Base-by-base conservation (phyloP, 2,113 vertebrate genomes). In the Tonatia bakeri region DNA sequence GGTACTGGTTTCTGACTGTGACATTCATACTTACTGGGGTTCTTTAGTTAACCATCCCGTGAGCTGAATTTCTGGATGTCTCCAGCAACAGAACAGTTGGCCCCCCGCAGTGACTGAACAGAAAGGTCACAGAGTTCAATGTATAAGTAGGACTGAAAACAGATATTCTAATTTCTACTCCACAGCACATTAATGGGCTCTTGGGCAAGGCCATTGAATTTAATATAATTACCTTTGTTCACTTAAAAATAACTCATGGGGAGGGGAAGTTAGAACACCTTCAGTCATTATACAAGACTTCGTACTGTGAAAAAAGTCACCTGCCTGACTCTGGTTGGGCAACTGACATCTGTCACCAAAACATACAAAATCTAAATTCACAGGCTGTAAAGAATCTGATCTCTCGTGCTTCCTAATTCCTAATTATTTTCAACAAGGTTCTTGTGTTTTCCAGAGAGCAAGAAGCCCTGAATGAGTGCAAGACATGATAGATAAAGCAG, bases 191-290 rank as follows among this genome's bases (percentile, higher is more conserved):
- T 69, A 84, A 61, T 33, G 72, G 80, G 50, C 31, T 61, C 36
- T 92, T 80, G 47, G n/a, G 40, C 26, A 72, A 89, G 73, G 82
- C 9, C 80, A 76, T 20, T 88, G n/a, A 76, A 93, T 38, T 93
- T 80, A 94, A 43, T 24, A 14, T 76, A 81, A 95, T 89, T 89
- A 73, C 2, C 5, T 82, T 67, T 96, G 38, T 69, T 81, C 26
- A 89, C n/a, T 95, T 92, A 89, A 91, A 93, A 97, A 82, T 70
- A 91, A 89, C 65, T 92, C 52, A 77, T 26, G 33, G 15, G 11
- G 45, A 86, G 15, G 47, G 16, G 59, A 43, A 45, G 12, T 26
- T 80, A 12, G 33, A 56, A 76, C 20, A 76, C 16, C 56, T 31
- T 67, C 22, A 56, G 59, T 88, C 70, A 80, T 67, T 87, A 36